Evolutionary conservation across 2,113 vertebrate species (phyloP).

Genomic region (Seriola dumerili): DNA sequence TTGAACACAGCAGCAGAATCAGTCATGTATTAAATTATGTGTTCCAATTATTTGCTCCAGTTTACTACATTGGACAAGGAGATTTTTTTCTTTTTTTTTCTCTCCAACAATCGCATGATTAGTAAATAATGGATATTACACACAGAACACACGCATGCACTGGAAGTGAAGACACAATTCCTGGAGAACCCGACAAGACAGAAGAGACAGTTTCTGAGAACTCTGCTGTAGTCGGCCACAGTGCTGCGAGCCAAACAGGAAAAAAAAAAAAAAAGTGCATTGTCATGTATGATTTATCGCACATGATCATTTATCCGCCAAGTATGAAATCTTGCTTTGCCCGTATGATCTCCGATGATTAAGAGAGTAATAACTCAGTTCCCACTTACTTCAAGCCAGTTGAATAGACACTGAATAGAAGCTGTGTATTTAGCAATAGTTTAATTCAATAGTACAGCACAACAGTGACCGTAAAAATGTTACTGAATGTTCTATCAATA

Average conservation of each 20-base stretch:
- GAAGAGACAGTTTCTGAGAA: constrained; percentile 1
- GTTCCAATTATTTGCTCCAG: constrained; percentile 59
- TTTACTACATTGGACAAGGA: constrained; percentile 17
- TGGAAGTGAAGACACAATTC: neutral
- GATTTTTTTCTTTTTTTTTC: constrained; percentile 11
- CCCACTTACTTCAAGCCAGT: neutral
- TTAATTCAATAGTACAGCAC: too few relatives aligned
- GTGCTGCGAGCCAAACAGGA: neutral
- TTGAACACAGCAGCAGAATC: constrained; percentile 58
- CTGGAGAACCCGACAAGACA: neutral
- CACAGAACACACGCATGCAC: neutral
- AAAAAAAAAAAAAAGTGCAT: neutral
- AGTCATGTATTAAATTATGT: constrained; percentile 69
- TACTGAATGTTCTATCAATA: too few relatives aligned
- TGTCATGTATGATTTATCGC: constrained; percentile 2
- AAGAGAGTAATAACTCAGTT: neutral
- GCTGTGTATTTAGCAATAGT: neutral
- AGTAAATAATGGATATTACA: constrained; percentile 59
- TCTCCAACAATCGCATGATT: constrained; percentile 30
- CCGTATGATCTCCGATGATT: neutral
- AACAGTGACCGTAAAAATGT: too few relatives aligned
- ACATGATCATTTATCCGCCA: neutral
- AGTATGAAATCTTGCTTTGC: neutral
- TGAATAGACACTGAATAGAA: neutral
- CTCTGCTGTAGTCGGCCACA: neutral